Base-by-base conservation (phyloP, 1,140 invertebrate species). In the Cyclargus thomasi region DNA sequence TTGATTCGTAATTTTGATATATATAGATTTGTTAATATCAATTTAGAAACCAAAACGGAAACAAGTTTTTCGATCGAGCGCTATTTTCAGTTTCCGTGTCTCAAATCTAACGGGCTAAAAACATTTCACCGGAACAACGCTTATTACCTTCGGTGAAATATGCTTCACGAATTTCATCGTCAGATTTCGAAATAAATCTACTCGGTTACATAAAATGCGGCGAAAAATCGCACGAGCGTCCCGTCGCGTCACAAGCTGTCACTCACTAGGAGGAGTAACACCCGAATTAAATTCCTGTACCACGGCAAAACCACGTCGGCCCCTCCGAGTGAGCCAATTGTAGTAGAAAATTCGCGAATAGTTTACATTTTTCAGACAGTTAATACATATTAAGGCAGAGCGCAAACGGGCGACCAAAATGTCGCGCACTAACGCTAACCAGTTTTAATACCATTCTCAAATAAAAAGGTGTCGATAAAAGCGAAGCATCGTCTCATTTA, bases 201-300 rank as follows among this genome's bases (percentile, higher is more conserved):
- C 64, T 66, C 68, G 55, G 73, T 75, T 73, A 75, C 62, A 71
- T 68, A 75, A 76, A 81, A 79, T 78, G 72, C 73, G 69, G 71
- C 53, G 71, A 59, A 59, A 59, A 59, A 59, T 59, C 55, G 69
- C 63, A 67, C 22, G 63, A 72, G 76, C 70, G 76, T 78, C 73
- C 68, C 74, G 73, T 53, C 74, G 68, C 78, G 78, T 81, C 79
- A 80, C 80, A 75, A 74, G 70, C 75, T 75, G 81, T 81, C 81
- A 83, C 73, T 76, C 59, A 70, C 55, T 20, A 65, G 21, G 70
- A 70, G 72, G 62, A 80, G 75, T 75, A 79, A 78, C 75, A 82
- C 73, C 74, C 76, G 81, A 84, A 84, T 86, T 86, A 84, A 84
- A 86, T 86, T 86, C 82, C 79, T 77, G 72, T 17, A 59, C 55